Evolutionary conservation across 2,113 vertebrate genomes (phyloP).

Genomic region (Oxyruncus cristatus): DNA sequence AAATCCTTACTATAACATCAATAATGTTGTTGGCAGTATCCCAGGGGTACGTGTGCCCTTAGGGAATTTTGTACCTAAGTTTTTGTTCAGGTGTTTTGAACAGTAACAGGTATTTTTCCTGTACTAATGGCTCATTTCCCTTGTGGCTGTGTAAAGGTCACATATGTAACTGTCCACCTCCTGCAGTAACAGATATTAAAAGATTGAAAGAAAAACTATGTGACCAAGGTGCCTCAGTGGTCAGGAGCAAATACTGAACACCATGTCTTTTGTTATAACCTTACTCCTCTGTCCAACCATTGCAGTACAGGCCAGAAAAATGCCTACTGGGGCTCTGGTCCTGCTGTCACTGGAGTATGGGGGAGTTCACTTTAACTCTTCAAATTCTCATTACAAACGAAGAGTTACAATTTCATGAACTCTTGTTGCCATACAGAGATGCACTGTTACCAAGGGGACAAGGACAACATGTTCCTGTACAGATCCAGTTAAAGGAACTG

Average conservation of each 20-base stretch:
- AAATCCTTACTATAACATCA: not conserved
- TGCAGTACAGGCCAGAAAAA: not conserved
- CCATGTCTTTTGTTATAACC: not conserved
- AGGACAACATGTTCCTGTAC: constrained; percentile 31
- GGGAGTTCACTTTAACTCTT: not conserved
- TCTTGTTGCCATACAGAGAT: constrained; percentile 8
- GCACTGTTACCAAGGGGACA: constrained; percentile 41
- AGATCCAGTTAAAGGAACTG: constrained; percentile 1
- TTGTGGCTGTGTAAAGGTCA: not conserved
- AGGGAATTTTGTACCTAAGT: not conserved
- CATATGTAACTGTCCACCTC: not conserved
- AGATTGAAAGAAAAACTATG: not conserved
- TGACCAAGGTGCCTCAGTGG: not conserved
- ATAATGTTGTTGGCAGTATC: not conserved
- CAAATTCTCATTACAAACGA: not conserved
- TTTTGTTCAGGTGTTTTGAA: not conserved
- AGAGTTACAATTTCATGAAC: not conserved
- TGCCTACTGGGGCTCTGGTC: not conserved
- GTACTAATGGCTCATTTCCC: not conserved
- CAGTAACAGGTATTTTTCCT: not conserved
- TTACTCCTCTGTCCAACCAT: not conserved
- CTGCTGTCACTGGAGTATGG: not conserved
- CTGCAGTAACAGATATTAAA: not conserved
- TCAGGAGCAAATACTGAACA: not conserved
- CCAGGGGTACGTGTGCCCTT: not conserved